A percentile compares a stretch with the other conserved stretches of the same genome.
phyloP scores from a whole-genome alignment of 1,140 invertebrate genomes.

The Cydia splendana region DNA sequence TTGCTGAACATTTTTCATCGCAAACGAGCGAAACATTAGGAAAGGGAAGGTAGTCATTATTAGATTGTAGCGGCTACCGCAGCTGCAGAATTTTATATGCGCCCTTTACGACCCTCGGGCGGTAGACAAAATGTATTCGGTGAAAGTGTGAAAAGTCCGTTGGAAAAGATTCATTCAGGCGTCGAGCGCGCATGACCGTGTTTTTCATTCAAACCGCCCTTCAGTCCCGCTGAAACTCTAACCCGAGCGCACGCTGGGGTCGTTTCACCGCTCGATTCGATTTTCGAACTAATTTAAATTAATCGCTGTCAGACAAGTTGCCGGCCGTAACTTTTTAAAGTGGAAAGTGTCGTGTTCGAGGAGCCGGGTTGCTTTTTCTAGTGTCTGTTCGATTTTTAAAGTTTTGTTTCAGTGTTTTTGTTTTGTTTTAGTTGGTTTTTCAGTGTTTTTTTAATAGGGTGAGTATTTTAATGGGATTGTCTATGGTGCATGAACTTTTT shows the following conservation, averaged over 20 bases:
- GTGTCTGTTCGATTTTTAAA: constrained; percentile 25
- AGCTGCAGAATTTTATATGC: constrained; percentile 16
- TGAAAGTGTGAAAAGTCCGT: constrained; percentile 45
- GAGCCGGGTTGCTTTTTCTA: neutral
- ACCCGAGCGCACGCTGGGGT: constrained; percentile 53
- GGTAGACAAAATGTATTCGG: constrained; percentile 41
- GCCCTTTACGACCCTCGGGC: constrained; percentile 13
- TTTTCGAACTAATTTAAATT: constrained; percentile 63
- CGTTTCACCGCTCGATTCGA: constrained; percentile 49
- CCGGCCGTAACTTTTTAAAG: constrained; percentile 36
- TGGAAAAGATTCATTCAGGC: constrained; percentile 43
- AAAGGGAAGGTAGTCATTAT: constrained; percentile 28
- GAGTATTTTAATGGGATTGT: neutral
- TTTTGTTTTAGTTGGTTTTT: constrained; percentile 5
- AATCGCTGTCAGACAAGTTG: constrained; percentile 37
- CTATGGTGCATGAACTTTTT: neutral
- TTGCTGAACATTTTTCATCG: neutral
- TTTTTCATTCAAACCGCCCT: constrained; percentile 56
- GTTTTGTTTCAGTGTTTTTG: constrained; percentile 17
- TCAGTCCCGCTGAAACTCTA: constrained; percentile 63
- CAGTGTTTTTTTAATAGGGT: neutral
- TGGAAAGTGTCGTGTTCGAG: constrained; percentile 28
- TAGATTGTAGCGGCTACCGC: constrained; percentile 8
- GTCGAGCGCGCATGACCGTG: constrained; percentile 62
- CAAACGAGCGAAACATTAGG: constrained; percentile 21